Evolutionary conservation across 2,797 vertebrate genomes (phyloP).

Genomic region (Mallotus villosus): DNA sequence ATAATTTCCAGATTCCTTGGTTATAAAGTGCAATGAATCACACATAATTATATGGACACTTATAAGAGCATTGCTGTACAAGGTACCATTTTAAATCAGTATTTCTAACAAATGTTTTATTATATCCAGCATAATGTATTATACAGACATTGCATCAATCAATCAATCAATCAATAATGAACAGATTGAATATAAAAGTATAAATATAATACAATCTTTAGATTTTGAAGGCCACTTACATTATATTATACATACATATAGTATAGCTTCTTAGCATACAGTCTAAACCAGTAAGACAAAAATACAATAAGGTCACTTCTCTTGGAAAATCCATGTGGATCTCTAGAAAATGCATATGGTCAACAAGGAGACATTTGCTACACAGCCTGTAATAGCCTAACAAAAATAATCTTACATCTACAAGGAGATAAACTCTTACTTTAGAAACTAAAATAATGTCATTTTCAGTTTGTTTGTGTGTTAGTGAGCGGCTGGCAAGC

Average conservation of each 20-base stretch:
- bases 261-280: slow-evolving; percentile 63
- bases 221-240: slow-evolving; percentile 64
- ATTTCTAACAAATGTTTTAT: slow-evolving; percentile 64
- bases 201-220: slow-evolving; percentile 77
- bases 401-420: slow-evolving; percentile 46
- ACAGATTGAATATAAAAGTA: slow-evolving; percentile 78
- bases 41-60: neutral
- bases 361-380: slow-evolving; percentile 45
- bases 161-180: slow-evolving; percentile 67
- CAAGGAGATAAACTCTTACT: neutral
- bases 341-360: slow-evolving; percentile 52
- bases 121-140: slow-evolving; percentile 66
- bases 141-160: slow-evolving; percentile 66
- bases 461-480: neutral
- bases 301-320: slow-evolving; percentile 59
- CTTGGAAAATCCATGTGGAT: slow-evolving; percentile 61
- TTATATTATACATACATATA: slow-evolving; percentile 75
- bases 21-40: neutral
- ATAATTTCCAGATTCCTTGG: neutral
- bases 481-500: neutral
- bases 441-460: neutral
- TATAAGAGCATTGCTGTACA: neutral
- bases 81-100: neutral
- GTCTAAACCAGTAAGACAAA: slow-evolving; percentile 81
- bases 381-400: slow-evolving; percentile 53